A percentile compares a stretch with the other conserved stretches of the same genome.
Evolutionary conservation across 2,888 invertebrate genomes (phyloP).

Genomic region (Heteropelma amictum): DNA sequence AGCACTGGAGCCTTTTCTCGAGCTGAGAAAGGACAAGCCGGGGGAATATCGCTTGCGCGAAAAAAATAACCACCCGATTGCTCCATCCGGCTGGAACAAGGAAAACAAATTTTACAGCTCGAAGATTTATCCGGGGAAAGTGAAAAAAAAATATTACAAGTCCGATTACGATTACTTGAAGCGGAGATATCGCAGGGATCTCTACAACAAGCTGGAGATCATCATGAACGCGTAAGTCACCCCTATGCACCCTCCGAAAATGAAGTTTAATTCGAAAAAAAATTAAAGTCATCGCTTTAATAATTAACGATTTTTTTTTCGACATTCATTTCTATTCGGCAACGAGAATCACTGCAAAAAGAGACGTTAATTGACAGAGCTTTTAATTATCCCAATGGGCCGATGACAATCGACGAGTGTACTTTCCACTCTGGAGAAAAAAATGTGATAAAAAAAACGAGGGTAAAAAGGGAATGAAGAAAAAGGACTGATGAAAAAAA

Average conservation of each 20-base stretch:
- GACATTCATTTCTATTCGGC: no score
- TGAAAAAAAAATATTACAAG: slow-evolving; percentile 67
- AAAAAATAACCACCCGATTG: slow-evolving; percentile 45
- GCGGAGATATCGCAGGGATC: slow-evolving; percentile 83
- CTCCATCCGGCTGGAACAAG: slow-evolving; percentile 59
- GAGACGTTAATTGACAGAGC: slow-evolving; percentile 20
- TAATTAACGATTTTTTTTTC: background rate
- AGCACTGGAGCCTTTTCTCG: slow-evolving; percentile 70
- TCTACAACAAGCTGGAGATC: slow-evolving; percentile 84
- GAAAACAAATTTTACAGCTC: slow-evolving; percentile 60
- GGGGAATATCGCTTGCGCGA: slow-evolving; percentile 48
- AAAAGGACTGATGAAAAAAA: slow-evolving; percentile 38
- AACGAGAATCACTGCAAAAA: background rate
- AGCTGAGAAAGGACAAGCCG: slow-evolving; percentile 68
- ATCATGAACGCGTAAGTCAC: slow-evolving; percentile 86
- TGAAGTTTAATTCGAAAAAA: no score
- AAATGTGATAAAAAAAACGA: background rate
- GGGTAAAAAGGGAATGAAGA: slow-evolving; percentile 2
- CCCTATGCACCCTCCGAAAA: no score
- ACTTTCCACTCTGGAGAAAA: slow-evolving; percentile 27
- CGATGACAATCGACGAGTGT: slow-evolving; percentile 32
- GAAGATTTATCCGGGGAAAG: slow-evolving; percentile 10
- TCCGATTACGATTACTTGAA: slow-evolving; percentile 76
- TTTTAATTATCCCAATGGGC: slow-evolving; percentile 59
- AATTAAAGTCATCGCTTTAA: background rate